Conservation (phyloP, 1,140 invertebrate species). For the Hydropsyche tenuis region DNA sequence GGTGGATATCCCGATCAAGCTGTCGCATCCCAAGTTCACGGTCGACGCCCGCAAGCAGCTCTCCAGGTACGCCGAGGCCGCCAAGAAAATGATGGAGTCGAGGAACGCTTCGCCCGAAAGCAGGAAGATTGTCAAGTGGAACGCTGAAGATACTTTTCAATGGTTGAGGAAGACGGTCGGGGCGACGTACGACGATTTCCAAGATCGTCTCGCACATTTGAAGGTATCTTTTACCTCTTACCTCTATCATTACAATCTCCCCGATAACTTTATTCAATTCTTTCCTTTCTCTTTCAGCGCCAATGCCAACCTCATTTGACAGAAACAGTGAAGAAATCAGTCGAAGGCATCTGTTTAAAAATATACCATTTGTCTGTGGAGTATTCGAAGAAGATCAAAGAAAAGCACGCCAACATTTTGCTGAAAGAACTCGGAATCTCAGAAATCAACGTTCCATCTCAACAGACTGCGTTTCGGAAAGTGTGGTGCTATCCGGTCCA, state of each 20-base stretch:
- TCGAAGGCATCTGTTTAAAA: constrained; percentile 95
- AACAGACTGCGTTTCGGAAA: constrained; percentile 77
- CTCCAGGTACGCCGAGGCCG: constrained; percentile 93
- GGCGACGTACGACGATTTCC: constrained; percentile 95
- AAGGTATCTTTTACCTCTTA: constrained; percentile 64
- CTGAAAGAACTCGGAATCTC: constrained; percentile 86
- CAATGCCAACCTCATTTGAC: constrained; percentile 95
- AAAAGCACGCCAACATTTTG: constrained; percentile 81
- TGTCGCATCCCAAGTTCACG: constrained; percentile 92
- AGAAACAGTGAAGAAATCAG: constrained; percentile 91
- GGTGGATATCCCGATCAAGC: constrained; percentile 97
- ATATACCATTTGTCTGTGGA: constrained; percentile 92
- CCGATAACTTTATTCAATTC: constrained; percentile 43
- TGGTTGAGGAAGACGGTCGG: constrained; percentile 94
- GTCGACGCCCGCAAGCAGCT: constrained; percentile 96
- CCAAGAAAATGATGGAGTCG: constrained; percentile 95
- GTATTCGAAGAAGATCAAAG: constrained; percentile 88
- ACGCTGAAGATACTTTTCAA: constrained; percentile 96
- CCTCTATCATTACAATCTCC: no score
- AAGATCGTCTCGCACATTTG: constrained; percentile 77
- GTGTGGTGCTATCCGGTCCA: constrained; percentile 96
- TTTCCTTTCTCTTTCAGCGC: constrained; percentile 67
- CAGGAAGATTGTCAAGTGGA: constrained; percentile 97
- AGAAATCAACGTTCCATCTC: constrained; percentile 73
- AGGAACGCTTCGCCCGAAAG: constrained; percentile 91